phyloP scores from a whole-genome alignment of 2,797 vertebrate species.

The Meda fulgida region DNA sequence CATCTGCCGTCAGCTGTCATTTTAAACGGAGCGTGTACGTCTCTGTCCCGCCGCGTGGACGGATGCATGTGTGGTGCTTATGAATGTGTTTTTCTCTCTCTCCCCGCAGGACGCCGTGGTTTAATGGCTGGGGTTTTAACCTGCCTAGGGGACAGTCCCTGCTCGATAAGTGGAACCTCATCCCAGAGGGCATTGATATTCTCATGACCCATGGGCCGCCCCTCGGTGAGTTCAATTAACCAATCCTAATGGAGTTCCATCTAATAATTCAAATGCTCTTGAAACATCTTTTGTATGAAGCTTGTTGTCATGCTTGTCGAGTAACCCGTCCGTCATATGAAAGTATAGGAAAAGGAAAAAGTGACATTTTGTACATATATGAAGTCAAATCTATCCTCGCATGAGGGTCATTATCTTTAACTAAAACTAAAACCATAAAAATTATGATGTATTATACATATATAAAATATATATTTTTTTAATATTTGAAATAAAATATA shows the following conservation, averaged over 20 bases:
- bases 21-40: not conserved
- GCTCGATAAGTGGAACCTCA: constrained; percentile 98
- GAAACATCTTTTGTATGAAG: constrained; percentile 34
- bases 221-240: constrained; percentile 87
- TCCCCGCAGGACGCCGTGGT: constrained; percentile 93
- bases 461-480: not conserved
- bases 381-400: not conserved
- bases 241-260: constrained; percentile 66
- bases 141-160: constrained; percentile 96
- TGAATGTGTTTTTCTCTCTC: constrained; percentile 22
- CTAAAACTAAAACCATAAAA: not conserved
- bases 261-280: constrained; percentile 62
- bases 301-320: not conserved
- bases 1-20: constrained; percentile 57
- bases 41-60: constrained; percentile 1
- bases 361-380: not conserved
- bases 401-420: not conserved
- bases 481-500: not conserved
- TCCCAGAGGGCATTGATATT: constrained; percentile 96
- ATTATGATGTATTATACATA: not conserved
- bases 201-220: constrained; percentile 98
- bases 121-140: constrained; percentile 99
- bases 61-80: constrained; percentile 30
- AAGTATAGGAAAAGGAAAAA: not conserved
- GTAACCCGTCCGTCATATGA: not conserved